Evolutionary conservation across 1,140 invertebrate genomes (phyloP).

Genomic region (Drosophila jambulina): DNA sequence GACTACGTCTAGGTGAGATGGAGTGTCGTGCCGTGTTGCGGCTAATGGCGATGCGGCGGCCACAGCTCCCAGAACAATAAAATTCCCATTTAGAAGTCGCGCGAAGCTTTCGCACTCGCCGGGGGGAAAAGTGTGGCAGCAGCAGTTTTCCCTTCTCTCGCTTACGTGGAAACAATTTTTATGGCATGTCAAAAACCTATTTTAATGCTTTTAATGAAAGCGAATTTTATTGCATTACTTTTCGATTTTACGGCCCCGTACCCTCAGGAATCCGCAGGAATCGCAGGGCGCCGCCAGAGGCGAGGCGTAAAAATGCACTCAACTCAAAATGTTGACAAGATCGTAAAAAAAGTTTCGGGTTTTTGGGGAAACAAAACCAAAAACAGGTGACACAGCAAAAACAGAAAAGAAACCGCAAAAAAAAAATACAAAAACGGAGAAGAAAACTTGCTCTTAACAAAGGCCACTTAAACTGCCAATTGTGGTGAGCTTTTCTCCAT

Average conservation of each 20-base stretch:
- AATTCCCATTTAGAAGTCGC: constrained; percentile 77
- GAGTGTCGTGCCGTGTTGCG: constrained; percentile 64
- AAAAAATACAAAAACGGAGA: not conserved
- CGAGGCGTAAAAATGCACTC: constrained; percentile 77
- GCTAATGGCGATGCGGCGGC: constrained; percentile 74
- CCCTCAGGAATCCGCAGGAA: not conserved
- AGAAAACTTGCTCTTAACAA: constrained; percentile 46
- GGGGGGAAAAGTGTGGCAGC: constrained; percentile 56
- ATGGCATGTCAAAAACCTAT: constrained; percentile 84
- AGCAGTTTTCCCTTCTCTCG: constrained; percentile 58
- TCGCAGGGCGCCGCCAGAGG: not conserved
- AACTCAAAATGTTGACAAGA: constrained; percentile 80
- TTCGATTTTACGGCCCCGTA: constrained; percentile 72
- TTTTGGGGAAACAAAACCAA: constrained; percentile 20
- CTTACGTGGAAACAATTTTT: constrained; percentile 83
- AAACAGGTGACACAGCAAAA: constrained; percentile 80
- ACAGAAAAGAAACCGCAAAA: constrained; percentile 13
- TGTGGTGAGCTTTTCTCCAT: constrained; percentile 47
- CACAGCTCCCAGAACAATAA: constrained; percentile 80
- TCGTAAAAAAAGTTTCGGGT: constrained; percentile 63
- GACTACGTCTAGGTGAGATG: constrained; percentile 65
- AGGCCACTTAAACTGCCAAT: constrained; percentile 78
- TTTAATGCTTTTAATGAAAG: constrained; percentile 84
- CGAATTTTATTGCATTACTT: constrained; percentile 83
- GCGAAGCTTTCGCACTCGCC: constrained; percentile 49